Conservation (phyloP, 2,113 vertebrate genomes). For the Lagenorhynchus albirostris region DNA sequence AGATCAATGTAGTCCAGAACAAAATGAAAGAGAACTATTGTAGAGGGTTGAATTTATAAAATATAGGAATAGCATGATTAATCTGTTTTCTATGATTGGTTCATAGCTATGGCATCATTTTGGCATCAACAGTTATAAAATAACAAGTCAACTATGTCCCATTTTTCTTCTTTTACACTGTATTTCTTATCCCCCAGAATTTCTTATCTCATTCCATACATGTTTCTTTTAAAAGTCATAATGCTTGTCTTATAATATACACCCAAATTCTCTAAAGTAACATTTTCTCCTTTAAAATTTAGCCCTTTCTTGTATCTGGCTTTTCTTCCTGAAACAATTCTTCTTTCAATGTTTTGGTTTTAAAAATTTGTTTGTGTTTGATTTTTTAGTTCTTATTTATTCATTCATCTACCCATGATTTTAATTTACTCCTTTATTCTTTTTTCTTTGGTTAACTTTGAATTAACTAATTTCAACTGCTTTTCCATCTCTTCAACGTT, state of each 20-base stretch:
- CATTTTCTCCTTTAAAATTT: conserved; percentile 11
- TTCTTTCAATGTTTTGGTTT: not conserved
- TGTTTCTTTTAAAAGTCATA: conserved; percentile 25
- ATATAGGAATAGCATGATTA: not conserved
- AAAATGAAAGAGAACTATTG: conserved; percentile 25
- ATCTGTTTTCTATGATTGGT: conserved; percentile 40
- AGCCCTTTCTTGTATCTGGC: not conserved
- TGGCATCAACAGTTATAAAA: conserved; percentile 27
- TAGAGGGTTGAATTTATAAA: conserved; percentile 48
- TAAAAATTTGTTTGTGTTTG: not conserved
- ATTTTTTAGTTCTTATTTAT: not conserved
- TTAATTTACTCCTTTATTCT: not conserved
- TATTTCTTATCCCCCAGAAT: conserved; percentile 6
- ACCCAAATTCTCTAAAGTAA: not conserved
- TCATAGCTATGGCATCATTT: conserved; percentile 45
- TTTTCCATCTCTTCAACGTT: not conserved
- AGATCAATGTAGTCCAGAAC: not conserved
- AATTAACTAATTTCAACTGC: not conserved
- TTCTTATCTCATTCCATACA: not conserved
- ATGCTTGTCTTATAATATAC: not conserved
- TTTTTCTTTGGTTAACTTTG: not conserved
- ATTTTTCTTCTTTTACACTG: conserved; percentile 26
- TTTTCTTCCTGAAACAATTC: not conserved
- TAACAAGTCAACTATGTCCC: conserved; percentile 10
- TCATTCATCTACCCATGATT: not conserved